phyloP scores from a whole-genome alignment of 2,797 vertebrate species.

The Philypnodon macrostomus region DNA sequence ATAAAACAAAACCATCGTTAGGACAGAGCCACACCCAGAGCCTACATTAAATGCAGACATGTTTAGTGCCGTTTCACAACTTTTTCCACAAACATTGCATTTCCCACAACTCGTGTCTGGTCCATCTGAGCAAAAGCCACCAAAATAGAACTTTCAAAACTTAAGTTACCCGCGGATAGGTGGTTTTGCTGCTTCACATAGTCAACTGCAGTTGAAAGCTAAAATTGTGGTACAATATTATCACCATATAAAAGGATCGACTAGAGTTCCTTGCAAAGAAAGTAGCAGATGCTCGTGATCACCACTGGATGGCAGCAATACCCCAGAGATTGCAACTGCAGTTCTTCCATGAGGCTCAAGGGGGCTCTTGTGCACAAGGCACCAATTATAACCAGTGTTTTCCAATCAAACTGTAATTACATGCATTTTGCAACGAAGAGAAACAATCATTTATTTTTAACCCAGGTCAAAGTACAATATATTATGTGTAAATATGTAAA shows the following conservation, averaged over 20 bases:
- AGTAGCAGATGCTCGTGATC: background rate
- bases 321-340: background rate
- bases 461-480: no score
- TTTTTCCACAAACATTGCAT: constrained; percentile 41
- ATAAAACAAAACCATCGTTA: background rate
- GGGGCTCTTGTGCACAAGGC: constrained; percentile 4
- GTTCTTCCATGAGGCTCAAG: constrained; percentile 16
- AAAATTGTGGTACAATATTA: no score
- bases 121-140: constrained; percentile 7
- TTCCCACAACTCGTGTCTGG: constrained; percentile 35
- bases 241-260: no score
- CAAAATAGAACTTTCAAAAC: no score
- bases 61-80: constrained; percentile 2
- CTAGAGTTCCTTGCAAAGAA: no score
- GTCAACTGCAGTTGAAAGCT: no score
- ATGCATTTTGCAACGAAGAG: no score
- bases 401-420: no score
- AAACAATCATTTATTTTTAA: background rate
- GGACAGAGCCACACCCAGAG: no score
- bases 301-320: constrained; percentile 52
- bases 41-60: constrained; percentile 6
- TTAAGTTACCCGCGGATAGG: no score
- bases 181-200: no score
- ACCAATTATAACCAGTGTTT: background rate
- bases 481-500: no score